Base-by-base conservation (phyloP, 2,113 vertebrate genomes). In the Neomonachus schauinslandi region DNA sequence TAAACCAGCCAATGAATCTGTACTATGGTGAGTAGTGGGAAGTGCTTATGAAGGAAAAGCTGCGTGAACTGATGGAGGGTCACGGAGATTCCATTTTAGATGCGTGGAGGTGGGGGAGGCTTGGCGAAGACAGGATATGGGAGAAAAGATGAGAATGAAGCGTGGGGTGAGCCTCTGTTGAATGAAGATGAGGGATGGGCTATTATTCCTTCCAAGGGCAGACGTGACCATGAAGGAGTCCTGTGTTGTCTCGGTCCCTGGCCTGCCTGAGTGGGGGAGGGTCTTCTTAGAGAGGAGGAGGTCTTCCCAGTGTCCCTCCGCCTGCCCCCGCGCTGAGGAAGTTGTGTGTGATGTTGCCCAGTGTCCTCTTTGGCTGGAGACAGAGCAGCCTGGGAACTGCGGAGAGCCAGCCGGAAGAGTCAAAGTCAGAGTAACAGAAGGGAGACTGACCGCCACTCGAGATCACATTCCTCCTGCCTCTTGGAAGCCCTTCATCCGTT, bases 371-470 rank as follows among this genome's bases (percentile, higher is more conserved):
- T 0, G 15, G n/a, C 88, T 22, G 51, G 63, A 36, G 79, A 65
- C 26, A 59, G 79, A 7, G 6, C 8, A 46, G 55, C 42, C 59
- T 12, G 69, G 74, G 76, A n/a, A 63, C 61, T 13, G 18, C 7
- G 42, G 82, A 19, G 72, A 95, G 28, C 87, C 86, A 67, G 59
- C 69, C 72, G 92, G 92, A 57, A 31, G 1, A 85, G 91, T 72
- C 96, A 91, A 90, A 90, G 80, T 90, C 91, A 49, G 46, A 39
- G 57, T 2, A 65, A 74, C 91, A 39, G 74, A n/a, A 89, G 69
- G 86, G 79, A 87, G 31, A 31, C 53, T 9, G 8, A 0, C 6
- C 1, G 0, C 12, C 22, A 4, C 65, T 19, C 0, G 71, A 69
- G 5, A 72, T 22, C 7, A 0, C 65, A n/a, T n/a, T 57, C n/a